Conservation (phyloP, 2,888 invertebrate species). For the Cenopis cana region DNA sequence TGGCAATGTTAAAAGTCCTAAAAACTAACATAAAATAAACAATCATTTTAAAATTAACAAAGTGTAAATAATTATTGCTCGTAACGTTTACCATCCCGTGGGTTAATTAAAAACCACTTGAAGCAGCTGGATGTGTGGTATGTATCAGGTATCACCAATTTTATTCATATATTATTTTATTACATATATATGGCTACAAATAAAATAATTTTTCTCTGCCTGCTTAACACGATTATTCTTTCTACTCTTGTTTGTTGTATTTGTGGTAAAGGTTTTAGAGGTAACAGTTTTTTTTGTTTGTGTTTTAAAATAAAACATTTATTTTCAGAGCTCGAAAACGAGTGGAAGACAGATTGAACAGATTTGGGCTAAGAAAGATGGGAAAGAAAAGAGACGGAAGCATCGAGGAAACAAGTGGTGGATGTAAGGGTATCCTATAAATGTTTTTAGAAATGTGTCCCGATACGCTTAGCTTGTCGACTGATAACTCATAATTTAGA, state of each 20-base stretch:
- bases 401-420: constrained; percentile 93
- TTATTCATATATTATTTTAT: neutral
- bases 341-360: constrained; percentile 95
- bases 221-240: constrained; percentile 8
- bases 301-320: neutral
- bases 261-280: constrained; percentile 10
- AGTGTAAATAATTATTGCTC: neutral
- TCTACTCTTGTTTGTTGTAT: constrained; percentile 7
- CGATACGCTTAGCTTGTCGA: neutral
- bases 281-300: neutral
- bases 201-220: constrained; percentile 1
- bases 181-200: neutral
- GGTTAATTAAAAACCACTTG: neutral
- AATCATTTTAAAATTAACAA: neutral
- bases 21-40: too few species aligned
- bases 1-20: neutral
- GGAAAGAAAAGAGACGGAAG: constrained; percentile 95
- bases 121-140: constrained; percentile 18
- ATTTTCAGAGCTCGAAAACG: constrained; percentile 90
- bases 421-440: constrained; percentile 82
- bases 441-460: neutral
- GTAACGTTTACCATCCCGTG: neutral
- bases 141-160: constrained; percentile 3
- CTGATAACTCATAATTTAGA: neutral
- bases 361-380: constrained; percentile 92